phyloP scores from a whole-genome alignment of 2,113 vertebrate species.

The Fulica atra region DNA sequence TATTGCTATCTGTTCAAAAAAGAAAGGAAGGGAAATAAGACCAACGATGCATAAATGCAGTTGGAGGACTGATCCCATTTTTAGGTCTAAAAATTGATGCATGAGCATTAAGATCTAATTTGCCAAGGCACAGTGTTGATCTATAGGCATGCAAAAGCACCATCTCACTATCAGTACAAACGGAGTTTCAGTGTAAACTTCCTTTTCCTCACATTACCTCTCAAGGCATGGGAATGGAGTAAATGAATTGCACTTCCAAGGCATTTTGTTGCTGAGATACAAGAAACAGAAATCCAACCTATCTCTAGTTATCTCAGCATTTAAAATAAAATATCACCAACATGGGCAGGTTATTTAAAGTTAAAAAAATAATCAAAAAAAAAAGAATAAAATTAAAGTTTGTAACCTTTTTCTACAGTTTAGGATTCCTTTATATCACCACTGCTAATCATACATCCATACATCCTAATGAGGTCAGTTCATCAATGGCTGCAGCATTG shows the following conservation, averaged over 20 bases:
- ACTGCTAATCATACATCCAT: neutral
- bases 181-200: neutral
- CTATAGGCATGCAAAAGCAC: neutral
- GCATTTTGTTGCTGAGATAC: neutral
- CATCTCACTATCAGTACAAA: neutral
- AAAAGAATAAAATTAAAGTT: neutral
- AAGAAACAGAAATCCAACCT: neutral
- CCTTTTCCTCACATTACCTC: neutral
- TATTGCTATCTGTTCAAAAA: neutral
- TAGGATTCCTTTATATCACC: neutral
- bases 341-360: neutral
- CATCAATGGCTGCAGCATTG: neutral
- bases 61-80: accelerated
- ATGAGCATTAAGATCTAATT: neutral
- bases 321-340: neutral
- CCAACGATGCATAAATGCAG: neutral
- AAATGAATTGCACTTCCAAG: neutral
- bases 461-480: neutral
- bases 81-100: neutral
- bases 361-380: neutral
- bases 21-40: neutral
- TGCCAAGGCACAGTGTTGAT: neutral
- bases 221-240: neutral
- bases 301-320: neutral
- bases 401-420: neutral